Evolutionary conservation across 2,113 vertebrate species (phyloP).

Genomic region (Siniperca knerii): DNA sequence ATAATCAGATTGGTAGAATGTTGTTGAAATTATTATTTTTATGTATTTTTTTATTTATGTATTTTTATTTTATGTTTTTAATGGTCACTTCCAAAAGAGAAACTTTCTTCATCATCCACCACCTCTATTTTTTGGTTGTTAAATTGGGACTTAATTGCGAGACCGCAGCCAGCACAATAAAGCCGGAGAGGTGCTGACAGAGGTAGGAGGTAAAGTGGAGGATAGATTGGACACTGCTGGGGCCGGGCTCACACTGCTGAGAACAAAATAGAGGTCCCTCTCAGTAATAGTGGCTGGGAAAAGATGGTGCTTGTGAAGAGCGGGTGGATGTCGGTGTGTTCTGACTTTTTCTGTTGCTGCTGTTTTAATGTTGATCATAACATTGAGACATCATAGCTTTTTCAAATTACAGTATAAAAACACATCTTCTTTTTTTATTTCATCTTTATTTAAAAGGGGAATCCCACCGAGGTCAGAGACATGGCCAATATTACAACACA

Average conservation of each 20-base stretch:
- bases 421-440: not conserved
- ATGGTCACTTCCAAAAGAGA: not conserved
- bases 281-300: constrained; percentile 12
- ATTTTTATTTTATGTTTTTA: not conserved
- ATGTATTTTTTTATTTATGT: too few species aligned
- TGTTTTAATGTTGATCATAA: not conserved
- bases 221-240: constrained; percentile 64
- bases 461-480: not conserved
- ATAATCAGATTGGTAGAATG: not conserved
- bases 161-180: not conserved
- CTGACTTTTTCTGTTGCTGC: not conserved
- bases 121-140: not conserved
- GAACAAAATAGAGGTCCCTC: constrained; percentile 50
- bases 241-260: constrained; percentile 14
- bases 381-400: not conserved
- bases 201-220: constrained; percentile 58
- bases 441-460: not conserved
- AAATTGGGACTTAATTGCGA: constrained; percentile 35
- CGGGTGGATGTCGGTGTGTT: not conserved
- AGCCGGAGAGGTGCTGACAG: constrained; percentile 31
- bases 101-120: not conserved
- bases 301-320: not conserved
- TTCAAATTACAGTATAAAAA: not conserved
- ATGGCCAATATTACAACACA: not conserved
- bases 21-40: not conserved